Percentiles rank a stretch among this genome's conserved stretches.
Conservation (phyloP, 2,888 invertebrate genomes). For the Drosophila pegasa region DNA sequence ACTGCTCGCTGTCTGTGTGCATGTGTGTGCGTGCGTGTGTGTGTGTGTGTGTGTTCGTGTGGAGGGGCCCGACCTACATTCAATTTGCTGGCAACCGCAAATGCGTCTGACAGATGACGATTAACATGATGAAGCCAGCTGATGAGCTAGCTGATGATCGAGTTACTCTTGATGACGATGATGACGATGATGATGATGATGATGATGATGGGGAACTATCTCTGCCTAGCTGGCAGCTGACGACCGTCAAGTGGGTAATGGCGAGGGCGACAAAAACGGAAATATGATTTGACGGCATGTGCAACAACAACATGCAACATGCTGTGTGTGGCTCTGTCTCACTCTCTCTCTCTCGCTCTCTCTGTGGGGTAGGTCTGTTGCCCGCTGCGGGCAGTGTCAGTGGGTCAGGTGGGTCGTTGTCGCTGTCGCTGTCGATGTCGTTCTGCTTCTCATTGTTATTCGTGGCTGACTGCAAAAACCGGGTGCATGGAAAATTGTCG, state of each 20-base stretch:
- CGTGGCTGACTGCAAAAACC: constrained; percentile 14
- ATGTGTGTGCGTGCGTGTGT: background rate
- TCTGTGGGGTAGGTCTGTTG: constrained; percentile 31
- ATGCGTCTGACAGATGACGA: constrained; percentile 78
- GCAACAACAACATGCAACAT: constrained; percentile 7
- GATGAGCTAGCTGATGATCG: constrained; percentile 14
- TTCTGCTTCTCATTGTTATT: constrained; percentile 18
- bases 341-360: no score
- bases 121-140: constrained; percentile 49
- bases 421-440: constrained; percentile 12
- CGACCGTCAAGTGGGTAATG: constrained; percentile 28
- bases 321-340: constrained; percentile 17
- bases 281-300: constrained; percentile 69
- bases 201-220: constrained; percentile 9
- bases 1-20: constrained; percentile 8
- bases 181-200: constrained; percentile 23
- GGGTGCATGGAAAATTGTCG: constrained; percentile 37
- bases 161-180: background rate
- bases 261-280: constrained; percentile 63
- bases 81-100: constrained; percentile 77
- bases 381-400: constrained; percentile 54
- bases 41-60: background rate
- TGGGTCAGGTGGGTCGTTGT: constrained; percentile 48
- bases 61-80: constrained; percentile 69
- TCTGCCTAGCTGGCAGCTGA: constrained; percentile 9